Percentiles rank a stretch among this genome's conserved stretches.
These are phyloP conservation scores for Drosophila subquinaria DNA, from an alignment of 2,888 invertebrate species.

Conservation along the genomic window DNA sequence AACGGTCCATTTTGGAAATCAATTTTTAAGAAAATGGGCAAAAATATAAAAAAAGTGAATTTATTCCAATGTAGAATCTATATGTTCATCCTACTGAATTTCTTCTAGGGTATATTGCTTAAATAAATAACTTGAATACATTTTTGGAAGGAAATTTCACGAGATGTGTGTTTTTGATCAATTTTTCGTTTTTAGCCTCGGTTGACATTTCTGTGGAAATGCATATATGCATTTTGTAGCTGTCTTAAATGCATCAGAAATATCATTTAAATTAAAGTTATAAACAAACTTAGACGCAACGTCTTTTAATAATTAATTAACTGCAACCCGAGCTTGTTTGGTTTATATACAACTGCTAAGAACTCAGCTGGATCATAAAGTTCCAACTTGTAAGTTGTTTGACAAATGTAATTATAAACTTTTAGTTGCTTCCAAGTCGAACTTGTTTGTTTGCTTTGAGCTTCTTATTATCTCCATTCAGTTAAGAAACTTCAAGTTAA, in stretches of 20 bases:
- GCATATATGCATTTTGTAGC: too few species aligned
- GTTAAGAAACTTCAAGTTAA: background rate
- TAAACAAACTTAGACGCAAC: background rate
- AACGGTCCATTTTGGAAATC: too few species aligned
- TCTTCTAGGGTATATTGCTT: too few species aligned
- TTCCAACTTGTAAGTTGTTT: slow-evolving; percentile 18
- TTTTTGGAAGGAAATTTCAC: too few species aligned
- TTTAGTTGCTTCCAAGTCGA: slow-evolving; percentile 8
- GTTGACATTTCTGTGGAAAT: too few species aligned
- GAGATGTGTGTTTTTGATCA: too few species aligned
- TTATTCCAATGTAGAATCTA: too few species aligned
- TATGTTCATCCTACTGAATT: too few species aligned
- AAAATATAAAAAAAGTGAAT: too few species aligned
- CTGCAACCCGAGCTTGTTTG: background rate
- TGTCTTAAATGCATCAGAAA: background rate
- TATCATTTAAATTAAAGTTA: background rate
- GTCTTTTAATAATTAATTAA: slow-evolving; percentile 18
- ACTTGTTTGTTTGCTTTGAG: slow-evolving; percentile 17
- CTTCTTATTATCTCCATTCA: background rate
- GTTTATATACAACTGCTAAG: slow-evolving; percentile 1
- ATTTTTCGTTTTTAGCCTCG: too few species aligned
- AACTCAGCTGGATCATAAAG: slow-evolving; percentile 3
- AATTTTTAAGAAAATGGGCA: too few species aligned
- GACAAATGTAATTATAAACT: slow-evolving; percentile 35
- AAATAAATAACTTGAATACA: too few species aligned